Base-by-base conservation (phyloP, 1,140 invertebrate genomes). In the Vollenhovia emeryi region DNA sequence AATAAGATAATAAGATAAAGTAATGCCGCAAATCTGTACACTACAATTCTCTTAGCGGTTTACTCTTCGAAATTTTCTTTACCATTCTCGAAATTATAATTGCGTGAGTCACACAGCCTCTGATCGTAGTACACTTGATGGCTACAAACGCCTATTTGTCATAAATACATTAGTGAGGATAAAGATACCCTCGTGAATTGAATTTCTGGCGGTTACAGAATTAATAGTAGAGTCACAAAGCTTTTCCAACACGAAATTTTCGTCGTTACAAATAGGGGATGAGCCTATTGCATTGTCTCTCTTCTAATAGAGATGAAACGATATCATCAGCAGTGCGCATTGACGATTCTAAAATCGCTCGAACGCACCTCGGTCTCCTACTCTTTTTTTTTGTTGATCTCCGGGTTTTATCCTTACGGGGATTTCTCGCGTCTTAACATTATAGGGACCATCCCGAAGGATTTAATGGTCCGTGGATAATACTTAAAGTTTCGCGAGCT, bases 391-490 rank as follows among this genome's bases (percentile, higher is more conserved):
- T 62, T 60, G 43, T 57, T 59, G 30, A 68, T 71, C 21, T 21
- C 8, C 9, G 48, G n/a, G 30, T 7, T 36, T 13, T 50, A 48
- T 59, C 21, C 3, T n/a, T n/a, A 55, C 40, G 15, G 2, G 30
- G 50, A 86, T 60, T 57, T 33, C 57, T 66, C 40, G 30, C 55
- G 36, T 30, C 62, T 69, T 30, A 75, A 52, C 60, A 13, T 87
- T 78, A 50, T 21, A 74, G 55, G 21, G 48, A 74, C 52, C 21
- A 75, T 21, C 52, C n/a, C 8, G 13, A 27, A 15, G n/a, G n/a
- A 45, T 79, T 76, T 78, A 89, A 89, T 89, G 80, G 85, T 55
- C 69, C 64, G 36, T 36, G 87, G 69, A 85, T 87, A 89, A 90
- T 82, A 50, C 60, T 85, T 27, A 80, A 87, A 90, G 85, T 90